These are phyloP conservation scores for Gymnorhina tibicen DNA, from an alignment of 2,113 vertebrate genomes.

Conservation along the genomic window DNA sequence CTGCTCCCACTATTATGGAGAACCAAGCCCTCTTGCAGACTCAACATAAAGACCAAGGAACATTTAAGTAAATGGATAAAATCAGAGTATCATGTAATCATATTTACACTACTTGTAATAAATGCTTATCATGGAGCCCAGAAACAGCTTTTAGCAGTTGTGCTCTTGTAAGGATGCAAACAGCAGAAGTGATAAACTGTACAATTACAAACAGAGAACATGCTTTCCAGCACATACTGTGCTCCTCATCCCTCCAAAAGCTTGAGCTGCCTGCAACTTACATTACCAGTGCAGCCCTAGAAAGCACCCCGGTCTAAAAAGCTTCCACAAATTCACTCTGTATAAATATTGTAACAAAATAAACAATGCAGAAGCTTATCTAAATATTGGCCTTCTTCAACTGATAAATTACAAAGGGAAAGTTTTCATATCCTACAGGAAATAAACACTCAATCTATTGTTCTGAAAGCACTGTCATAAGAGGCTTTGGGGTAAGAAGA, in stretches of 20 bases:
- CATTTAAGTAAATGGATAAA: not conserved
- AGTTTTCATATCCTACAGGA: slow-evolving; percentile 36
- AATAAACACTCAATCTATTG: slow-evolving; percentile 10
- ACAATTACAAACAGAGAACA: not conserved
- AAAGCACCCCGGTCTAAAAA: not conserved
- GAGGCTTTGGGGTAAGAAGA: not conserved
- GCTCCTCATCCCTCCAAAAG: not conserved
- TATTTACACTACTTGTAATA: not conserved
- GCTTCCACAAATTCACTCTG: not conserved
- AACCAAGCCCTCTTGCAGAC: not conserved
- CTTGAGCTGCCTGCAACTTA: not conserved
- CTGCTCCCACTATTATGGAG: not conserved
- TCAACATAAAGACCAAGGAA: not conserved
- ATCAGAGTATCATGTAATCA: not conserved
- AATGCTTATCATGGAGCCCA: not conserved
- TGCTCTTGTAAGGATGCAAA: not conserved
- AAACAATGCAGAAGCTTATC: slow-evolving; percentile 16
- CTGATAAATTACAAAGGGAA: slow-evolving; percentile 33
- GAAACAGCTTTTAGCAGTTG: not conserved
- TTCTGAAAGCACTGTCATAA: not conserved
- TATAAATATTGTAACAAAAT: not conserved
- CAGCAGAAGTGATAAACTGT: slow-evolving; percentile 9
- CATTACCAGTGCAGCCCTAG: not conserved
- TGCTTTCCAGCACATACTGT: not conserved
- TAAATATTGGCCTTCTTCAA: slow-evolving; percentile 25